phyloP scores from a whole-genome alignment of 2,888 invertebrate genomes.

The Protodeltote pygarga region DNA sequence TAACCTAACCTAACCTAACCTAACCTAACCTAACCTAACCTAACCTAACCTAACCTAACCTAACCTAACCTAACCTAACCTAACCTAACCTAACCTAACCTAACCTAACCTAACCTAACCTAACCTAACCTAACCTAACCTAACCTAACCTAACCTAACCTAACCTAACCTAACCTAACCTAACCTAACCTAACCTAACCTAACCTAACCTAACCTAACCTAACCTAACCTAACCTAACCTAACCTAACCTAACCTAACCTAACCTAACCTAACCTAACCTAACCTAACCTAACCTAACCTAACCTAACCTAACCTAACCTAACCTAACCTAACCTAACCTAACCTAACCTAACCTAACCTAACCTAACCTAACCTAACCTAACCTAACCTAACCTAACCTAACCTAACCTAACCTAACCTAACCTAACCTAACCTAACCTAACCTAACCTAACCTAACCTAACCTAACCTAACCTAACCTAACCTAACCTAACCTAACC shows the following conservation, averaged over 20 bases:
- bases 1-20: too few relatives aligned
- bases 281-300: conserved; percentile 24
- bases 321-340: conserved; percentile 26
- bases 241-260: conserved; percentile 18
- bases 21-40: too few relatives aligned
- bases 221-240: conserved; percentile 13
- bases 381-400: conserved; percentile 29
- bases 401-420: conserved; percentile 31
- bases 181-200: too few relatives aligned
- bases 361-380: conserved; percentile 28
- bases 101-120: too few relatives aligned
- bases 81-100: too few relatives aligned
- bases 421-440: conserved; percentile 33
- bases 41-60: too few relatives aligned
- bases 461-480: conserved; percentile 34
- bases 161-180: too few relatives aligned
- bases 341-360: conserved; percentile 25
- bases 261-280: conserved; percentile 17
- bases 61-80: too few relatives aligned
- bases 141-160: too few relatives aligned
- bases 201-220: conserved; percentile 7
- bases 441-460: conserved; percentile 35
- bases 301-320: conserved; percentile 26
- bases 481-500: conserved; percentile 34
- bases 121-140: too few relatives aligned